Conservation (phyloP, 2,113 vertebrate species). For the Cavia aperea region DNA sequence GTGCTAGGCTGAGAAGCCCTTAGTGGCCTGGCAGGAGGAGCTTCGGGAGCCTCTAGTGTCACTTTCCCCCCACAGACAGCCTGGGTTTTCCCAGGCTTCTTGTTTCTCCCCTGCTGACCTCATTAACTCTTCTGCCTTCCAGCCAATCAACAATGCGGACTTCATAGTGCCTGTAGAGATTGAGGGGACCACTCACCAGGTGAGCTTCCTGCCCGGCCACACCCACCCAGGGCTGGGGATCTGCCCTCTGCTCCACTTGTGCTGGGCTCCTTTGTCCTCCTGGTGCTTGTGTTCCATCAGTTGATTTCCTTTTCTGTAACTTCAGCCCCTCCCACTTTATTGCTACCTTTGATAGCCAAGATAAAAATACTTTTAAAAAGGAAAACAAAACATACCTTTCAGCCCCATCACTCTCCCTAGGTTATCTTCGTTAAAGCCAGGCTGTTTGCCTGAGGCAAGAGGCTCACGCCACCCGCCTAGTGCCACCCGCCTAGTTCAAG, state of each 20-base stretch:
- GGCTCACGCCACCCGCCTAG: too few relatives aligned
- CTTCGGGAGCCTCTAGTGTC: background rate
- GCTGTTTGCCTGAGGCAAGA: background rate
- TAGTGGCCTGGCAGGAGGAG: background rate
- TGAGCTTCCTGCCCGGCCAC: constrained; percentile 63
- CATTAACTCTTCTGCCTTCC: constrained; percentile 50
- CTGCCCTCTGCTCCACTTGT: background rate
- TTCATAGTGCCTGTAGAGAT: constrained; percentile 95
- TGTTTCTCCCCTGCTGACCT: background rate
- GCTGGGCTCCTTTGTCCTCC: rapidly evolving
- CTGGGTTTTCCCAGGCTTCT: too few relatives aligned
- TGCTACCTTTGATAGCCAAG: background rate
- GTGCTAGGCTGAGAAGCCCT: background rate
- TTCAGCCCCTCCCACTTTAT: background rate
- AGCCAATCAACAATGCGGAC: constrained; percentile 94
- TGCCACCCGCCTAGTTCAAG: background rate
- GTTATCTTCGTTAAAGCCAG: background rate
- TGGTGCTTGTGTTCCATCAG: background rate
- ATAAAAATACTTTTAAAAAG: background rate
- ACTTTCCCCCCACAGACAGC: background rate
- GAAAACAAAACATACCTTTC: background rate
- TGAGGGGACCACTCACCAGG: constrained; percentile 93
- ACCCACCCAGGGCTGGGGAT: background rate
- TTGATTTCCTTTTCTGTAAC: background rate
- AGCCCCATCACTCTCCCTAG: background rate